phyloP scores from a whole-genome alignment of 2,113 vertebrate genomes.

The Aphelocoma coerulescens region DNA sequence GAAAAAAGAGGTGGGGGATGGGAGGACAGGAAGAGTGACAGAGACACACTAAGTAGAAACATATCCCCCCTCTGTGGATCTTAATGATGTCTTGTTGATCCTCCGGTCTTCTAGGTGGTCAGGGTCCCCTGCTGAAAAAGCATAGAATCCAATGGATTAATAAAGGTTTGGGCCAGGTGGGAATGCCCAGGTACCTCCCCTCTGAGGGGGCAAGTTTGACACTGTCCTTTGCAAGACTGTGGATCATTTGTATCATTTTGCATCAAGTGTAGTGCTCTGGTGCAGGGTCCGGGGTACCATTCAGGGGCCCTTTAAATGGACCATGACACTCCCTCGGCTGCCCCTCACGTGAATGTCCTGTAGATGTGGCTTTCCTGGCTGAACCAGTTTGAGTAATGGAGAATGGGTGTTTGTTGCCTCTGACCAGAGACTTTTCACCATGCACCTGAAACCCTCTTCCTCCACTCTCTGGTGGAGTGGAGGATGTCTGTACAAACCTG shows the following conservation, averaged over 20 bases:
- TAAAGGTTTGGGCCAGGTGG: not conserved
- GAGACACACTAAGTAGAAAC: not conserved
- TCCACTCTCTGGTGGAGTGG: not conserved
- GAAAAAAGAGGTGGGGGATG: not conserved
- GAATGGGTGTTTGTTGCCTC: not conserved
- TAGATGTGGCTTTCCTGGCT: not conserved
- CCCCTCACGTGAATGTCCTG: not conserved
- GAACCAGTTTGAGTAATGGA: accelerated
- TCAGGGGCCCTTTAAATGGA: not conserved
- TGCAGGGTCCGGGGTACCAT: not conserved
- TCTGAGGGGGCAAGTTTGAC: not conserved
- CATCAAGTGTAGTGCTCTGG: not conserved
- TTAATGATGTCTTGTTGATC: not conserved
- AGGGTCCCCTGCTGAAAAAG: accelerated
- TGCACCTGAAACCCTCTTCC: not conserved
- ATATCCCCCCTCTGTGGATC: not conserved
- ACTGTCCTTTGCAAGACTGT: not conserved
- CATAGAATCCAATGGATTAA: not conserved
- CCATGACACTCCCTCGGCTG: not conserved
- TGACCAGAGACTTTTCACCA: not conserved
- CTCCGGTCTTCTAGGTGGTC: not conserved
- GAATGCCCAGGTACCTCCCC: too few relatives aligned
- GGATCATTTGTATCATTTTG: not conserved
- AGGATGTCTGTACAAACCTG: not conserved
- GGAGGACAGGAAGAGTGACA: not conserved